Conservation (phyloP, 2,888 invertebrate species). For the Adelphocoris suturalis region DNA sequence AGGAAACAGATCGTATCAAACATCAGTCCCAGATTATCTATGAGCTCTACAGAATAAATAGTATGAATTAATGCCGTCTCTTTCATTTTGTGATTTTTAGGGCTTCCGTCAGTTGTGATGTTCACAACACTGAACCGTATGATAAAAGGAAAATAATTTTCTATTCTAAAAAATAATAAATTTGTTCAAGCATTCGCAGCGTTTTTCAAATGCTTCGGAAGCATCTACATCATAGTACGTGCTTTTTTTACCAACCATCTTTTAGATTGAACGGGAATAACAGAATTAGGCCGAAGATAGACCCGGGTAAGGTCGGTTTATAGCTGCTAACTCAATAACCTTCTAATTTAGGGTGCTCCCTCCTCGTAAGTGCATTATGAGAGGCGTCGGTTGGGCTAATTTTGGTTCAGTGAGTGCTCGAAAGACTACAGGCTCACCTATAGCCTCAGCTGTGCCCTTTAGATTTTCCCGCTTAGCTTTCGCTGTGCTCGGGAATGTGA, state of each 20-base stretch:
- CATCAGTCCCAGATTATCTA: too few relatives aligned
- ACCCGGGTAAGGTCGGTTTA: neutral
- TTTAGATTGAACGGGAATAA: neutral
- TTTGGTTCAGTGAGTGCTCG: neutral
- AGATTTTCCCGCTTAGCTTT: constrained; percentile 2
- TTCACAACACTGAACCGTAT: too few relatives aligned
- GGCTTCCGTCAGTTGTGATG: too few relatives aligned
- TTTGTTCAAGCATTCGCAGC: neutral
- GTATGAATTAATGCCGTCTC: too few relatives aligned
- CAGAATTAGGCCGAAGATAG: neutral
- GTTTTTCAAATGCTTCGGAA: neutral
- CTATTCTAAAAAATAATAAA: too few relatives aligned
- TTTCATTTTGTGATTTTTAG: too few relatives aligned
- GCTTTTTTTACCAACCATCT: neutral
- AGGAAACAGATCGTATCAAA: too few relatives aligned
- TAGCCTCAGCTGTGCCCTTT: neutral
- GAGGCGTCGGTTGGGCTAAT: constrained; percentile 8
- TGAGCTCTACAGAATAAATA: too few relatives aligned
- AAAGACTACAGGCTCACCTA: neutral
- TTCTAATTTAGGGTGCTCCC: constrained; percentile 17
- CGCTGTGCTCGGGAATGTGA: constrained; percentile 10
- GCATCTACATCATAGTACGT: too few relatives aligned
- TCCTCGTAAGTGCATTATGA: constrained; percentile 11
- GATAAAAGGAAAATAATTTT: too few relatives aligned
- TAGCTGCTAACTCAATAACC: constrained; percentile 26